Conservation (phyloP, 2,888 invertebrate genomes). For the Cantharis rustica region DNA sequence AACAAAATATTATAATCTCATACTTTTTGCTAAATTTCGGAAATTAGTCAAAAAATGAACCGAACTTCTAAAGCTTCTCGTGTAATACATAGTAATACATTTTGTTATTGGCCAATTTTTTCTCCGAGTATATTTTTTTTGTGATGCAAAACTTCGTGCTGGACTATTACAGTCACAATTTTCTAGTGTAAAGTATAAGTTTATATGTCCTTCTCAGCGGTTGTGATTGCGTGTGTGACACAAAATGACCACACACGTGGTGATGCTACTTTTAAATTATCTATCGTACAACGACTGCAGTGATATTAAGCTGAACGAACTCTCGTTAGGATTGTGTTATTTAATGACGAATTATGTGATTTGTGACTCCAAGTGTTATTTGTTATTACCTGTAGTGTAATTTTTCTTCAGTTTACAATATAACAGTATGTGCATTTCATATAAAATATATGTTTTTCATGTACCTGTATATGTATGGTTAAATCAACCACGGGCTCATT, state of each 20-base stretch:
- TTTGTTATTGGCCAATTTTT: not conserved
- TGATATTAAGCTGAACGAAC: slow-evolving; percentile 14
- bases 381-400: not conserved
- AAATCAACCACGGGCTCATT: slow-evolving; percentile 6
- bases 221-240: slow-evolving; percentile 38
- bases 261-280: slow-evolving; percentile 34
- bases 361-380: not conserved
- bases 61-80: not conserved
- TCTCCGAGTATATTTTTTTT: not conserved
- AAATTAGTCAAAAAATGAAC: not conserved
- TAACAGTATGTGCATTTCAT: not conserved
- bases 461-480: slow-evolving; percentile 8
- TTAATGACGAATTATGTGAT: slow-evolving; percentile 8
- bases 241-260: slow-evolving; percentile 30
- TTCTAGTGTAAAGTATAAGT: slow-evolving; percentile 9
- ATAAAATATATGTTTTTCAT: not conserved
- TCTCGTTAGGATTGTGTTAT: slow-evolving; percentile 13
- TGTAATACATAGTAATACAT: not conserved
- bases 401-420: not conserved
- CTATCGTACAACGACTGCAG: slow-evolving; percentile 25
- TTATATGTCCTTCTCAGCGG: slow-evolving; percentile 27
- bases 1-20: not conserved
- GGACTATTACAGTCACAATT: not conserved
- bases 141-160: slow-evolving; percentile 6
- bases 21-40: not conserved